Percentiles rank a stretch among this genome's conserved stretches.
phyloP scores from a whole-genome alignment of 2,797 vertebrate genomes.

The Enteromius anoplus region DNA sequence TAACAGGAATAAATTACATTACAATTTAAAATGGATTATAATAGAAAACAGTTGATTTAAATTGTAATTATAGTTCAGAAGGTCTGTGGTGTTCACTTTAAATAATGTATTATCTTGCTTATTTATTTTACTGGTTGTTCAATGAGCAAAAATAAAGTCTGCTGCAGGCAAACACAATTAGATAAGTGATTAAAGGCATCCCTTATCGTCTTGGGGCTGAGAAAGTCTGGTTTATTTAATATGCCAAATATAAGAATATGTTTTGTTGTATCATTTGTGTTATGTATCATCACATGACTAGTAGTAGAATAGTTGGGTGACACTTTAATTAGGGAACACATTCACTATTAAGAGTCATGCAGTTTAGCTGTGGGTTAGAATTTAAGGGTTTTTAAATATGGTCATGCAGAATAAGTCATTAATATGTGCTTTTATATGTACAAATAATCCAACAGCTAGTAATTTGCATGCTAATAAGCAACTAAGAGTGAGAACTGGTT shows the following conservation, averaged over 20 bases:
- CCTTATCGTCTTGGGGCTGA: neutral
- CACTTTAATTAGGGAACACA: too few relatives aligned
- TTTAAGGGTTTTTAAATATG: too few relatives aligned
- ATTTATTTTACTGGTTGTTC: conserved; percentile 7
- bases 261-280: neutral
- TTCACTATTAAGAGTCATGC: too few relatives aligned
- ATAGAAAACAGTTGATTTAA: neutral
- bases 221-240: neutral
- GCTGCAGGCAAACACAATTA: neutral
- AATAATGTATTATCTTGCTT: neutral
- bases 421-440: too few relatives aligned
- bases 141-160: neutral
- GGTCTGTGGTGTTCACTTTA: neutral
- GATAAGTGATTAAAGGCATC: neutral
- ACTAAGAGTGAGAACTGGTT: too few relatives aligned
- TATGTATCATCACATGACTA: too few relatives aligned
- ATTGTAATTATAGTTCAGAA: neutral
- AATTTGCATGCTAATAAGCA: too few relatives aligned
- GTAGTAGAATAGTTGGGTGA: too few relatives aligned
- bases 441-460: too few relatives aligned
- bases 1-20: neutral
- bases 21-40: neutral
- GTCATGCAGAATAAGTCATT: too few relatives aligned
- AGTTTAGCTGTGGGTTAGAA: too few relatives aligned
- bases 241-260: too few relatives aligned